Evolutionary conservation across 2,113 vertebrate species (phyloP), one percentile per base, ranked within the genome.

Genomic region (Malaclemys terrapin): DNA sequence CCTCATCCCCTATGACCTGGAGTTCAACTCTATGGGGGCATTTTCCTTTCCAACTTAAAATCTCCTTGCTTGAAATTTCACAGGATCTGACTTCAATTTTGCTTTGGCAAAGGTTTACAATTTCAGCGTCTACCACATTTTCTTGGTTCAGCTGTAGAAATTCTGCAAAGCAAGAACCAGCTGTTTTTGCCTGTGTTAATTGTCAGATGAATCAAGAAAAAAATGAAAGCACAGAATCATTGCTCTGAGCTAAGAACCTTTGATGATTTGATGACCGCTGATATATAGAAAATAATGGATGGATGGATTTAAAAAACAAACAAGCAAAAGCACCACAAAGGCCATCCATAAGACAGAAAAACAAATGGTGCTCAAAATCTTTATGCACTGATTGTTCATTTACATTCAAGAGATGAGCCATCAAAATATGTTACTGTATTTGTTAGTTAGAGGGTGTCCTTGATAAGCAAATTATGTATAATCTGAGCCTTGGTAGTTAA

Each of bases 401-500:
- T 31, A 52, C 49, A 76, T 80, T 31, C 85, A 49, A 93, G 11
- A 29, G 35, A 92, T 87, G 87, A 95, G 88, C 90, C 54, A 38
- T 8, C 20, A 42, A 96, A 95, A 95, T 89, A 95, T 75, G 59
- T 78, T 84, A 62, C n/a, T 94, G n/a, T 78, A 62, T n/a, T 91
- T 94, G 76, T 83, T 93, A 93, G 84, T 85, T 96, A 90, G 78
- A 95, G 75, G 75, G 59, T 75, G 80, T 89, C 31, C 59, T 93
- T 97, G 91, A 95, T 93, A 96, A 93, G 88, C 31, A 96, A 96
- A 93, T 75, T 97, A 78, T 6, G 2, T 85, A 35, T 29, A 75
- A 62, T 89, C 89, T 75, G 47, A 85, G 82, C 22, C 38, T 90
- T 89, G 85, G 65, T 75, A 87, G 91, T 87, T 91, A 84, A 91